Base-by-base conservation (phyloP, 2,797 vertebrate genomes). In the Lagocephalus sceleratus region DNA sequence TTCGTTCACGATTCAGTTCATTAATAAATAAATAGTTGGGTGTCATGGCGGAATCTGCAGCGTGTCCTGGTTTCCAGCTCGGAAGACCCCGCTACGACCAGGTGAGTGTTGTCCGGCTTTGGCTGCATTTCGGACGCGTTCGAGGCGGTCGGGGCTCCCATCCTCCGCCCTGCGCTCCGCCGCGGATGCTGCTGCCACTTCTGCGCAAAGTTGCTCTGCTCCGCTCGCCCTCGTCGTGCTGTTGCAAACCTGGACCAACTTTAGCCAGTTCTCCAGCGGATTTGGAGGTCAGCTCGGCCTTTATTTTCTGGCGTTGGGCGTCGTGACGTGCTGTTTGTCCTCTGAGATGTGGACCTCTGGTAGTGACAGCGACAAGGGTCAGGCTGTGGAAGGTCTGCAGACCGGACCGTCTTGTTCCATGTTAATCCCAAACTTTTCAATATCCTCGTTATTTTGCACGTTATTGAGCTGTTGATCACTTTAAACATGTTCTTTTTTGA, bases 51-150 rank as follows among this genome's bases (percentile, higher is more conserved):
- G 88, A 92, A 64, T 83, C 90, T 29, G 84, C 85, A 38, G 88
- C 87, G 5, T 91, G 88, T 57, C 94, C 94, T 3, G 88, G 78
- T 49, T 97, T 97, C 84, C 91, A 89, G 85, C 90, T 96, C 74
- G 94, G 94, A 21, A 92, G 91, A 82, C 84, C 94, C 3, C 92
- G 93, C 39, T 96, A 94, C 76, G 91, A 94, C 68, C 95, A 97
- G 94, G 95, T 96, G 82, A 84, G 66, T 32, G 10, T 3, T 42
- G 2, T 20, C 16, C 2, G 0, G 20, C 4, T 22, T 19, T 42
- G 48, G 43, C 15, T 40, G 47, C 57, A 19, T 43, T 47, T 40
- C 64, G 35, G 22, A 29, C 38, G 63, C 71, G 57, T 75, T 45
- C n/a, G 3, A 43, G n/a, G 55, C n/a, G 69, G 38, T 69, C 48